These are phyloP conservation scores for Deilephila elpenor DNA, from an alignment of 2,888 invertebrate species.

Conservation along the genomic window DNA sequence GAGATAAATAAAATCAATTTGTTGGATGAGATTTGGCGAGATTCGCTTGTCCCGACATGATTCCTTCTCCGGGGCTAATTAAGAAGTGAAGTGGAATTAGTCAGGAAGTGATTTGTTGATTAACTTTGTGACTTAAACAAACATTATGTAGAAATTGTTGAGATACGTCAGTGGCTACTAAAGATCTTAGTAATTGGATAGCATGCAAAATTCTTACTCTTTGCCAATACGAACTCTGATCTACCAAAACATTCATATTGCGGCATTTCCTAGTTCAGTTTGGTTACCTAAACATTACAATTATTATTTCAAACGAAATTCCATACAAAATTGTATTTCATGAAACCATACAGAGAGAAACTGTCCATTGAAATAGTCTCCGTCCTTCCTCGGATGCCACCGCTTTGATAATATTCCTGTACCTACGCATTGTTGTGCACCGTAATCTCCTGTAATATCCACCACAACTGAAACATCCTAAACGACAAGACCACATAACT, in stretches of 20 bases:
- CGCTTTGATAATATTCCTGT: slow-evolving; percentile 23
- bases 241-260: too few relatives aligned
- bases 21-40: slow-evolving; percentile 15
- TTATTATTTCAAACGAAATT: not conserved
- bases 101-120: not conserved
- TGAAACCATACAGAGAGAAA: not conserved
- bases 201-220: too few relatives aligned
- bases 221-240: too few relatives aligned
- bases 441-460: not conserved
- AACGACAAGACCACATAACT: not conserved
- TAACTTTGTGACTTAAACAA: not conserved
- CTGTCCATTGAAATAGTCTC: not conserved
- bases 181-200: too few relatives aligned
- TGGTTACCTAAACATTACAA: not conserved
- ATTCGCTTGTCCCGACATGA: not conserved
- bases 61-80: not conserved
- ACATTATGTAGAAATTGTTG: too few relatives aligned
- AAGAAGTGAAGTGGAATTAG: not conserved
- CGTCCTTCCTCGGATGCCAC: slow-evolving; percentile 10
- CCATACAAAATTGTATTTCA: not conserved
- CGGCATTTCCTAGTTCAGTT: not conserved
- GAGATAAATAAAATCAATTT: slow-evolving; percentile 30
- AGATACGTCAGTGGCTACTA: too few relatives aligned
- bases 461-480: not conserved
- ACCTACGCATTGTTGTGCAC: slow-evolving; percentile 10